Evolutionary conservation across 2,797 vertebrate species (phyloP).

Genomic region (Hydrocynus forskahlii): DNA sequence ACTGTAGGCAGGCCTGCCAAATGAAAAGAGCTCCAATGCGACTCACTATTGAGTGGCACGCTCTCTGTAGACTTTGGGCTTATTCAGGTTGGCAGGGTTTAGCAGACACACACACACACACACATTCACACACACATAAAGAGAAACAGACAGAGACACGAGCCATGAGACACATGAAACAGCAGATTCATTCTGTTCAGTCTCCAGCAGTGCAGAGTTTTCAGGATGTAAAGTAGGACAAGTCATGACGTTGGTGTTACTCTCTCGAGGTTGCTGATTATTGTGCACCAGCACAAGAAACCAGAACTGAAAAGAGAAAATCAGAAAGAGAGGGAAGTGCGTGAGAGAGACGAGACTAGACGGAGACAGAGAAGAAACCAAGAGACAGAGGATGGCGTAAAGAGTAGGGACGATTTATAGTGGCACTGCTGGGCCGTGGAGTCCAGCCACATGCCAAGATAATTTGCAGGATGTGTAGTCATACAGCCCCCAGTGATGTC

Average conservation of each 20-base stretch:
- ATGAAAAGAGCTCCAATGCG: not conserved
- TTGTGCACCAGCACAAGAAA: slow-evolving; percentile 28
- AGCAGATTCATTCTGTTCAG: slow-evolving; percentile 21
- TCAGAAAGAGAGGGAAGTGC: slow-evolving; percentile 14
- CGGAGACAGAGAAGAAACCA: slow-evolving; percentile 24
- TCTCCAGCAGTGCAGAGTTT: slow-evolving; percentile 29
- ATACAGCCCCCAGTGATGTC: slow-evolving; percentile 24
- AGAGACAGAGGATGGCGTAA: slow-evolving; percentile 1
- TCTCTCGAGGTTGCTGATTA: slow-evolving; percentile 48
- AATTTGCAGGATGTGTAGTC: slow-evolving; percentile 44
- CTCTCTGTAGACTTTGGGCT: slow-evolving; percentile 1
- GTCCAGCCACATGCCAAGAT: slow-evolving; percentile 40
- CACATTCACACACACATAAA: slow-evolving; percentile 21
- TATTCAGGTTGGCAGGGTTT: slow-evolving; percentile 9
- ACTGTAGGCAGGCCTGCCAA: slow-evolving; percentile 6
- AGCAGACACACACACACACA: not conserved
- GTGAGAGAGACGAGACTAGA: slow-evolving; percentile 28
- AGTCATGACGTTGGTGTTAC: slow-evolving; percentile 41
- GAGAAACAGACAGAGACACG: not conserved
- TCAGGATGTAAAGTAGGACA: slow-evolving; percentile 57
- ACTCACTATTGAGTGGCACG: not conserved
- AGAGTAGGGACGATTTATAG: slow-evolving; percentile 42
- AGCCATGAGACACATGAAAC: slow-evolving; percentile 9
- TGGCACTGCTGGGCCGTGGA: slow-evolving; percentile 6
- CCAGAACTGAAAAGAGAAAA: slow-evolving; percentile 17